Conservation (phyloP, 2,797 vertebrate genomes). For the Rhynchotus rufescens region DNA sequence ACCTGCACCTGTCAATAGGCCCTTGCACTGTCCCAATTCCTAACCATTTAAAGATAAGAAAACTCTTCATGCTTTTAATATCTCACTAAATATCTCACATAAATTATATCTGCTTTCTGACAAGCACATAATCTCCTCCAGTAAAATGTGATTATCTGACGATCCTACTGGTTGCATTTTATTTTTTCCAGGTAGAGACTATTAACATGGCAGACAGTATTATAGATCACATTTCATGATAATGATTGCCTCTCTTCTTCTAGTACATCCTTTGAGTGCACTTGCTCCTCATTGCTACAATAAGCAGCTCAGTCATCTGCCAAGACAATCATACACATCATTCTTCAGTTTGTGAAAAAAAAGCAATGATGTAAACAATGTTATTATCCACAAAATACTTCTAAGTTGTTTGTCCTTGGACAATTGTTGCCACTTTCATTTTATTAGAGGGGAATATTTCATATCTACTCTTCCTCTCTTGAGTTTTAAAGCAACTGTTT, state of each 20-base stretch:
- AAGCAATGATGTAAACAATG: neutral
- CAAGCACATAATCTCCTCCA: neutral
- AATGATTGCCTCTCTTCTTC: neutral
- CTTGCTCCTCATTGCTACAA: neutral
- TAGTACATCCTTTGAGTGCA: neutral
- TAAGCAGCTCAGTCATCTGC: neutral
- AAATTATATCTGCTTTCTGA: too few relatives aligned
- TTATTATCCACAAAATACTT: neutral
- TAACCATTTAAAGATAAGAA: neutral
- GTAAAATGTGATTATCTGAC: neutral
- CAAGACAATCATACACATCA: neutral
- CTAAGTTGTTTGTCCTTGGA: neutral
- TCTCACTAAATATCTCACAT: neutral
- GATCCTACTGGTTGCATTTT: neutral
- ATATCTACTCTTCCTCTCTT: accelerated
- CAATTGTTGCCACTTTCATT: neutral
- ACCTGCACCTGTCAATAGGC: neutral
- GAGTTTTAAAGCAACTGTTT: accelerated
- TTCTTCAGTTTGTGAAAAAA: neutral
- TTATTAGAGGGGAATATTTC: neutral
- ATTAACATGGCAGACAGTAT: neutral
- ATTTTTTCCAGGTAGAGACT: neutral
- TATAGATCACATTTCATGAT: neutral
- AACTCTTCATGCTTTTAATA: neutral
- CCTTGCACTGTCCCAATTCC: neutral